phyloP scores from a whole-genome alignment of 92 coral and sea anemone species.

The Palythoa heliodiscus region DNA sequence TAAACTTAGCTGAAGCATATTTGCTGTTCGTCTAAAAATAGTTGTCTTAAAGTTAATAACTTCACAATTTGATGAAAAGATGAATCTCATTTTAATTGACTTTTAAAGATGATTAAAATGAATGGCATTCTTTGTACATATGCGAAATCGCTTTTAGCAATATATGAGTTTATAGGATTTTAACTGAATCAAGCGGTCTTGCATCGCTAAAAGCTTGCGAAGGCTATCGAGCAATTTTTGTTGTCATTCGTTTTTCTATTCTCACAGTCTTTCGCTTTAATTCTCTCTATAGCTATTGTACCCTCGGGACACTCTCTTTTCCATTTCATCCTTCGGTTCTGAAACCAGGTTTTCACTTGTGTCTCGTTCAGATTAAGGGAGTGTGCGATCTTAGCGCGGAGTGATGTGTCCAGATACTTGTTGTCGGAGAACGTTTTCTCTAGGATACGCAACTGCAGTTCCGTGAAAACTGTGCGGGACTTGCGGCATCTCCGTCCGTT shows the following conservation, averaged over 20 bases:
- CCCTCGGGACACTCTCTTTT: slow-evolving; percentile 22
- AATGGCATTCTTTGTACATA: background rate
- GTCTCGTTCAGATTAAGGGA: slow-evolving; percentile 34
- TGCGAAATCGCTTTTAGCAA: background rate
- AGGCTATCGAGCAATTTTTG: background rate
- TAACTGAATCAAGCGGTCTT: background rate
- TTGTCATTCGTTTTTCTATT: background rate
- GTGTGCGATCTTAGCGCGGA: slow-evolving; percentile 39
- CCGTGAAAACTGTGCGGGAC: slow-evolving; percentile 43
- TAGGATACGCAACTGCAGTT: slow-evolving; percentile 33
- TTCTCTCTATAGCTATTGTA: slow-evolving; percentile 27
- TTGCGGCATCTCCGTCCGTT: slow-evolving; percentile 41
- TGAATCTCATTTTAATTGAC: too few species aligned
- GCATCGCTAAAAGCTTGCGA: background rate
- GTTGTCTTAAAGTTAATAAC: too few species aligned
- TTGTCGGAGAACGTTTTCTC: slow-evolving; percentile 37
- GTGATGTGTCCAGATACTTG: slow-evolving; percentile 40
- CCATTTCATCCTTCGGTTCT: slow-evolving; percentile 43
- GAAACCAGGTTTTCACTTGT: slow-evolving; percentile 46
- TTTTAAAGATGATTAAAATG: too few species aligned
- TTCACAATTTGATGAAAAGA: too few species aligned
- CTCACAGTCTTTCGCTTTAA: slow-evolving; percentile 13
- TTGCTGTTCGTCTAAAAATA: too few species aligned
- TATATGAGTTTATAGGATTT: background rate
- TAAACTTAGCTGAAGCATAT: too few species aligned